A percentile compares a stretch with the other conserved stretches of the same genome.
phyloP scores from a whole-genome alignment of 2,113 vertebrate species.

The Pituophis catenifer region DNA sequence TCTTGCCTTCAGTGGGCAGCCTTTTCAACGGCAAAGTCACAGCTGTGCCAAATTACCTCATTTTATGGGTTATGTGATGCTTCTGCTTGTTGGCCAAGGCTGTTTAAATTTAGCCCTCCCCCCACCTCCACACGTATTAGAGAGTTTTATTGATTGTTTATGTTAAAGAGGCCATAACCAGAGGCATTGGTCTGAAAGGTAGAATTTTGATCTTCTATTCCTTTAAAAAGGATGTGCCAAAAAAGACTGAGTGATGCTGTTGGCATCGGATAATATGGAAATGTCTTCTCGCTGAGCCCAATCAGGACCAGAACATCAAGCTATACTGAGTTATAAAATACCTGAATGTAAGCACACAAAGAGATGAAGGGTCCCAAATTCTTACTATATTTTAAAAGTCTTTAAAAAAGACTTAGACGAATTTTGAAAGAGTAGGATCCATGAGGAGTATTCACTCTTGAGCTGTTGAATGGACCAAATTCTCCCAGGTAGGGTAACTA shows the following conservation, averaged over 20 bases:
- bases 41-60: not conserved
- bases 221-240: not conserved
- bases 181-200: not conserved
- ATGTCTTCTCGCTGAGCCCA: not conserved
- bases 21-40: slow-evolving; percentile 14
- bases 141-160: not conserved
- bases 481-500: not conserved
- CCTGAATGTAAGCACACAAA: not conserved
- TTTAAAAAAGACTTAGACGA: not conserved
- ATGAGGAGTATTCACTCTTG: not conserved
- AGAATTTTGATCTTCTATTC: not conserved
- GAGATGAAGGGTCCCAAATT: not conserved
- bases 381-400: not conserved
- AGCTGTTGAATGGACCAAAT: not conserved
- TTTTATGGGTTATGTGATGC: not conserved
- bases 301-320: not conserved
- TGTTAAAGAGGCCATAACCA: not conserved
- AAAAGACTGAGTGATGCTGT: not conserved
- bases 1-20: not conserved
- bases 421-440: not conserved
- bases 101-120: slow-evolving; percentile 9
- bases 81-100: not conserved
- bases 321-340: not conserved
- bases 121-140: not conserved
- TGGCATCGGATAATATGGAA: not conserved